A percentile compares a stretch with the other conserved stretches of the same genome.
Conservation (phyloP, 2,888 invertebrate species). For the Tinea pellionella region DNA sequence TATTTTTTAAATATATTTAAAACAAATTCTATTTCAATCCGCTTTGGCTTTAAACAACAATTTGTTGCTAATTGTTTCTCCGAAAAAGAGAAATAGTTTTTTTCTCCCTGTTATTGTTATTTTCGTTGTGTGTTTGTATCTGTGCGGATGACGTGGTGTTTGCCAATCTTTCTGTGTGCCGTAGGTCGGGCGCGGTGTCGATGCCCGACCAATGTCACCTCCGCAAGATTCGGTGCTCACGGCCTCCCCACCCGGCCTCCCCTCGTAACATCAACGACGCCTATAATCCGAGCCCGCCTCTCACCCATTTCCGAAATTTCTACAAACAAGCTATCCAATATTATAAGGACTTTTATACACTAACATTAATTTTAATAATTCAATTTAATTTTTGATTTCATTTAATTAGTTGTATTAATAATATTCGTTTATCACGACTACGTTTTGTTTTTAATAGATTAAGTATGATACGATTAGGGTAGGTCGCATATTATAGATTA, state of each 20-base stretch:
- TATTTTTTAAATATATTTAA: no score
- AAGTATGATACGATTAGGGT: neutral
- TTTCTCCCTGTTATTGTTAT: neutral
- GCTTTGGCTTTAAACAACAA: neutral
- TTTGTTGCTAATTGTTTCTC: neutral
- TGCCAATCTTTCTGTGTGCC: slow-evolving; percentile 24
- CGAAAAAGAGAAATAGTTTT: neutral
- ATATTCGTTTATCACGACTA: no score
- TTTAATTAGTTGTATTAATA: no score
- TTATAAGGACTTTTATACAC: neutral
- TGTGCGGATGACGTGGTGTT: slow-evolving; percentile 36
- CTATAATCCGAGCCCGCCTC: neutral
- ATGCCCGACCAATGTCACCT: slow-evolving; percentile 62
- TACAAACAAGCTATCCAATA: neutral
- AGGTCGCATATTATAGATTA: neutral
- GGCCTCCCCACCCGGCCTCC: slow-evolving; percentile 18
- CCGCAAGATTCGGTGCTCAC: slow-evolving; percentile 44
- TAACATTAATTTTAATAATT: no score
- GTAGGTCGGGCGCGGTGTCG: slow-evolving; percentile 62
- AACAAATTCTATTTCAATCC: no score
- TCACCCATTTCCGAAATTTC: neutral
- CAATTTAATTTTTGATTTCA: no score
- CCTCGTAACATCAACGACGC: neutral
- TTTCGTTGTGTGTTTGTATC: neutral
- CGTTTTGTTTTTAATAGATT: no score